Percentiles rank a stretch among this genome's conserved stretches.
phyloP scores from a whole-genome alignment of 2,888 invertebrate genomes.

The Nymphalis urticae region DNA sequence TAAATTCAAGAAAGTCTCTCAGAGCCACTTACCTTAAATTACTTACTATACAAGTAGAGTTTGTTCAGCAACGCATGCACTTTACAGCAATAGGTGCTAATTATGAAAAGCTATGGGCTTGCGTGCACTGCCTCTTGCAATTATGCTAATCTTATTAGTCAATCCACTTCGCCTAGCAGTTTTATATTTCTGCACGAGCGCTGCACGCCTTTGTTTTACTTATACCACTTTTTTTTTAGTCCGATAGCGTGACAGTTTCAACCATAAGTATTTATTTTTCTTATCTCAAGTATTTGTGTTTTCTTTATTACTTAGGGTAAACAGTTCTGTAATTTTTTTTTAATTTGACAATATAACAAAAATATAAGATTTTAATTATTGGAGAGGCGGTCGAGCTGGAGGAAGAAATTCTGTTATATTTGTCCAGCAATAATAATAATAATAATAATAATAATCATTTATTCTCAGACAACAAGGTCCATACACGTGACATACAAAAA shows the following conservation, averaged over 20 bases:
- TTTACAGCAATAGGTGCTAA: conserved; percentile 61
- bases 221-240: conserved; percentile 35
- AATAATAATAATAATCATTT: too few relatives aligned
- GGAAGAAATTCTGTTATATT: too few relatives aligned
- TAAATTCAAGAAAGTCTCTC: conserved; percentile 19
- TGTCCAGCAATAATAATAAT: too few relatives aligned
- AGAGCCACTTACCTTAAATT: conserved; percentile 30
- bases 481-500: too few relatives aligned
- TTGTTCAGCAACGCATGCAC: conserved; percentile 42
- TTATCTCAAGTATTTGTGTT: conserved; percentile 20
- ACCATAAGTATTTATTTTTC: conserved; percentile 13
- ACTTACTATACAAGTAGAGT: conserved; percentile 32
- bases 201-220: conserved; percentile 40
- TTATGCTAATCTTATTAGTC: conserved; percentile 80
- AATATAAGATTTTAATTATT: neutral
- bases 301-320: conserved; percentile 13
- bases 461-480: too few relatives aligned
- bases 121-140: conserved; percentile 67
- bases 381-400: too few relatives aligned
- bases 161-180: conserved; percentile 68
- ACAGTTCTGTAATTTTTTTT: conserved; percentile 6
- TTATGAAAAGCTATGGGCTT: conserved; percentile 72
- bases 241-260: conserved; percentile 32
- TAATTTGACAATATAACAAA: neutral
- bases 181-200: conserved; percentile 57